Conservation (phyloP, 2,888 invertebrate species). For the Strigamia transsilvanica region DNA sequence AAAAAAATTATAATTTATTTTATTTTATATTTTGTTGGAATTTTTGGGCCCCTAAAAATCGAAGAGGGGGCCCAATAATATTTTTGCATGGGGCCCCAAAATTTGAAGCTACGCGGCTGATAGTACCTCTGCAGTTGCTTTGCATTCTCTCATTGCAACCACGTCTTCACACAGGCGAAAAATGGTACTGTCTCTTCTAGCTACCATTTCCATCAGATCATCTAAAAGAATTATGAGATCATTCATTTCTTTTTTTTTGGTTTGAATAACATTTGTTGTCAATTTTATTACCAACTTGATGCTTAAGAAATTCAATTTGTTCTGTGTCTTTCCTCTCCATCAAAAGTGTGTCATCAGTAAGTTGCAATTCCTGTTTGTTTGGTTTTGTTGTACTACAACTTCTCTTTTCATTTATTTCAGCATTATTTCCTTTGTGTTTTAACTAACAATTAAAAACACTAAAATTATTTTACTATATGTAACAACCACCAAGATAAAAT, state of each 20-base stretch:
- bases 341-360: background rate
- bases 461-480: too few species aligned
- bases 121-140: slow-evolving; percentile 21
- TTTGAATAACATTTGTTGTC: background rate
- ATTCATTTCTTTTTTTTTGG: background rate
- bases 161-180: slow-evolving; percentile 10
- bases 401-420: background rate
- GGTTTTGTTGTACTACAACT: background rate
- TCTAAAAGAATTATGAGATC: background rate
- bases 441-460: background rate
- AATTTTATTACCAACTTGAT: background rate
- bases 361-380: background rate
- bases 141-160: slow-evolving; percentile 21
- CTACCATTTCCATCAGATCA: background rate
- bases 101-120: too few species aligned
- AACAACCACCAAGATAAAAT: too few species aligned
- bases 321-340: background rate
- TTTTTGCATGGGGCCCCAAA: too few species aligned
- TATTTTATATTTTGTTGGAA: too few species aligned
- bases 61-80: too few species aligned
- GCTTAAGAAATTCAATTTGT: background rate
- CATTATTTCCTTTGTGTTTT: background rate
- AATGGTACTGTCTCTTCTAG: slow-evolving; percentile 7
- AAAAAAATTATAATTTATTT: too few species aligned
- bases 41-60: too few species aligned